A percentile compares a stretch with the other conserved stretches of the same genome.
These are phyloP conservation scores for Phthorimaea operculella DNA, from an alignment of 1,140 invertebrate genomes.

Conservation along the genomic window DNA sequence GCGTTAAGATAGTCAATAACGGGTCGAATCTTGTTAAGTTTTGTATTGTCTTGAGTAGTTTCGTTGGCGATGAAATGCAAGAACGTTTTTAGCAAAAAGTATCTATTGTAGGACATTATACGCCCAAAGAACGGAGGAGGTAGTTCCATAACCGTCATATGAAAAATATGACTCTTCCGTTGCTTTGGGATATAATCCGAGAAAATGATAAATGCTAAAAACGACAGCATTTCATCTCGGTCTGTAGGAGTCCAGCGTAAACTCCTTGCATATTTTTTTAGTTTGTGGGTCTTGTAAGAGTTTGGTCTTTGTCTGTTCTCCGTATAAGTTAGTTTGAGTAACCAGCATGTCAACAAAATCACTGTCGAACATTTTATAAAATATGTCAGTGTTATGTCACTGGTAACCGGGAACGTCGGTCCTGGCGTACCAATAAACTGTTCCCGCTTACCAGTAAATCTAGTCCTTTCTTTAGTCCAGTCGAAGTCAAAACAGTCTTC, in stretches of 20 bases:
- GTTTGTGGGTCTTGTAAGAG: neutral
- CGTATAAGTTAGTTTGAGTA: neutral
- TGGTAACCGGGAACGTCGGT: neutral
- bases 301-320: neutral
- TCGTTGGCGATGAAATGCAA: conserved; percentile 14
- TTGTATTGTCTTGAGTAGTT: conserved; percentile 10
- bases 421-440: too few relatives aligned
- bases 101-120: conserved; percentile 22
- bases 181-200: neutral
- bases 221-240: neutral
- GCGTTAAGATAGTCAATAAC: conserved; percentile 19
- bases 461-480: too few relatives aligned
- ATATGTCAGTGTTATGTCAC: neutral
- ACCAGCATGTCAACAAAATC: neutral
- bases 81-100: conserved; percentile 12
- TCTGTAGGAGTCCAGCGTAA: conserved; percentile 1
- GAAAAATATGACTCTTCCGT: neutral
- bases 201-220: neutral
- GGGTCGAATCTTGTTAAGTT: conserved; percentile 17
- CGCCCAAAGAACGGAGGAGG: conserved; percentile 16
- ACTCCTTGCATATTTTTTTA: neutral
- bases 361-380: neutral
- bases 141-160: conserved; percentile 16
- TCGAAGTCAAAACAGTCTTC: too few relatives aligned
- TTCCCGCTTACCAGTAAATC: too few relatives aligned